Evolutionary conservation across 1,140 invertebrate species (phyloP), one percentile per base, ranked within the genome.

Genomic region (Asobara japonica): DNA sequence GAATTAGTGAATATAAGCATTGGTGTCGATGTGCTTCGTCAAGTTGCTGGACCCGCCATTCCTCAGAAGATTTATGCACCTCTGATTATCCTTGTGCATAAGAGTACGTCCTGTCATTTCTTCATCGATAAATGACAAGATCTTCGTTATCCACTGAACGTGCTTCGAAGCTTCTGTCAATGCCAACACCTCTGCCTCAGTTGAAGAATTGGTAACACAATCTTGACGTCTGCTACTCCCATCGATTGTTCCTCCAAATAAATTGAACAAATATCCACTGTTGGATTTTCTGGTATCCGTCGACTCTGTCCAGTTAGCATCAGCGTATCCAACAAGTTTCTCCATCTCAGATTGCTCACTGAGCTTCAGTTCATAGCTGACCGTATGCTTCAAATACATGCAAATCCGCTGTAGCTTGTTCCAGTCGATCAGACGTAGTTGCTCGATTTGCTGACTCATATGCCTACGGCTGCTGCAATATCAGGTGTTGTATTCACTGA

Each of bases 401-500:
- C 84, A 61, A 0, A 87, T 73, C 30, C 78, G 48, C 64, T 85
- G 82, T 1, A 74, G 77, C 16, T 76, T 79, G 38, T 16, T 62
- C 82, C 82, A 84, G 71, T 86, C 80, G 10, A 5, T 29, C 69
- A 71, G 48, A 16, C 64, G 72, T 5, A 73, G 81, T n/a, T 74
- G 41, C 10, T 70, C 75, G 27, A 78, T 80, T 65, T 75, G 76
- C 67, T 82, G 78, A 13, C 78, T 77, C 18, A 83, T 38, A 64
- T 76, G 70, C 10, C 67, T 0, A 87, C 84, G n/a, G 79, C 74
- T 70, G 71, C 83, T 6, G 79, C 51, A 18, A 87, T 82, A 71
- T 88, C 85, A n/a, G 81, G 85, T 36, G 85, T 65, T 5, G 83
- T 81, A 3, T 71, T 64, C 3, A 80, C 64, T 20, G 81, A 69